Evolutionary conservation across 2,113 vertebrate genomes (phyloP).

Genomic region (Picathartes gymnocephalus): DNA sequence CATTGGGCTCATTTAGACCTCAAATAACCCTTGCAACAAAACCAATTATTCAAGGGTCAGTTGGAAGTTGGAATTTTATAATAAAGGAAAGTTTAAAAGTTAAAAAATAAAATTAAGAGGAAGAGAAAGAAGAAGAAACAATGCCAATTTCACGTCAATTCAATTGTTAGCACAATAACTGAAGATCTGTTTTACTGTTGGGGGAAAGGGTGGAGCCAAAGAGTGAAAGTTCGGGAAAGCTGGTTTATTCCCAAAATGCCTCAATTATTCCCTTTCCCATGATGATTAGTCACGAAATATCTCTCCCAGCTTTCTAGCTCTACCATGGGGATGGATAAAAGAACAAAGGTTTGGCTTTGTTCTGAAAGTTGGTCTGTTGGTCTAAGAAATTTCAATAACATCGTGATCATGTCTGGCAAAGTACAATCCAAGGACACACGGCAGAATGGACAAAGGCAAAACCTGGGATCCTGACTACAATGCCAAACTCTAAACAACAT

Average conservation of each 20-base stretch:
- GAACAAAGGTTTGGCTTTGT: not conserved
- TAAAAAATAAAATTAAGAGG: constrained; percentile 30
- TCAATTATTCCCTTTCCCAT: not conserved
- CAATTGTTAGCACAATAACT: not conserved
- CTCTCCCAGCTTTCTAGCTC: not conserved
- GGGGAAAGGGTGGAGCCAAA: not conserved
- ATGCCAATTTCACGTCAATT: constrained; percentile 12
- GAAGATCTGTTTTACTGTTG: not conserved
- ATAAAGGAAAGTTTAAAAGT: constrained; percentile 62
- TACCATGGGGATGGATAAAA: not conserved
- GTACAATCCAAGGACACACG: not conserved
- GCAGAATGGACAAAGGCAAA: not conserved
- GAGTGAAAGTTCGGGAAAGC: not conserved
- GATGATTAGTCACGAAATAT: not conserved
- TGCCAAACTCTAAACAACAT: not conserved
- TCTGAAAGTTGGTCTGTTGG: not conserved
- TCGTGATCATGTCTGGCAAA: not conserved
- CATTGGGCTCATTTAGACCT: constrained; percentile 68
- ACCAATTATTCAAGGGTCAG: constrained; percentile 73
- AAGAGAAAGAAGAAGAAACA: constrained; percentile 14
- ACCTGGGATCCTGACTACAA: not conserved
- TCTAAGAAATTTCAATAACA: constrained; percentile 9
- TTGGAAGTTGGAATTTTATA: constrained; percentile 65
- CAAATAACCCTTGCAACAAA: constrained; percentile 72
- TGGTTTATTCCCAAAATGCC: constrained; percentile 30